Percentiles rank a stretch among this genome's conserved stretches.
phyloP scores from a whole-genome alignment of 2,113 vertebrate genomes.

The Chunga burmeisteri region DNA sequence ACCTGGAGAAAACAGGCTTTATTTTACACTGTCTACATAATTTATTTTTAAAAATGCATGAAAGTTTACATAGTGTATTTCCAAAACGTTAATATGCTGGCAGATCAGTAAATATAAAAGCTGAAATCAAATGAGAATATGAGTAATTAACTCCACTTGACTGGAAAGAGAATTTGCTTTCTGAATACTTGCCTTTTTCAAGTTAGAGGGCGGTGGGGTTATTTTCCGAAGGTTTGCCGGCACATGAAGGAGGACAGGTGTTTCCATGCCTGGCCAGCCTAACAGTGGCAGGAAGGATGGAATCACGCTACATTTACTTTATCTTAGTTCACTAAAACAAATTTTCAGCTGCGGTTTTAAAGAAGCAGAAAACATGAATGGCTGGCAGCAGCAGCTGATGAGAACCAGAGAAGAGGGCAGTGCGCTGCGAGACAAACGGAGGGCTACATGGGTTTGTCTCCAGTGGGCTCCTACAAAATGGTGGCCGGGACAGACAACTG shows the following conservation, averaged over 20 bases:
- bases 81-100: background rate
- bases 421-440: fast-evolving
- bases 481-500: background rate
- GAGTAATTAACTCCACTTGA: background rate
- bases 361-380: background rate
- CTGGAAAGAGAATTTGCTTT: background rate
- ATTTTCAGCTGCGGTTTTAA: background rate
- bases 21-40: background rate
- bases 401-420: background rate
- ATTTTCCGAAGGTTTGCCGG: background rate
- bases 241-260: background rate
- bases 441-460: fast-evolving
- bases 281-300: slow-evolving; percentile 24
- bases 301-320: slow-evolving; percentile 31
- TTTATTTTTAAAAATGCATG: background rate
- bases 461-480: background rate
- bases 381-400: background rate
- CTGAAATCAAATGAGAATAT: background rate
- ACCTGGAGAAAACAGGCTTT: background rate
- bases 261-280: background rate
- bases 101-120: background rate
- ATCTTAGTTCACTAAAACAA: background rate
- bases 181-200: background rate
- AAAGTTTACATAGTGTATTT: background rate
- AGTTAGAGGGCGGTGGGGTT: background rate